Conservation (phyloP, 2,797 vertebrate species). For the Darevskia mixta region DNA sequence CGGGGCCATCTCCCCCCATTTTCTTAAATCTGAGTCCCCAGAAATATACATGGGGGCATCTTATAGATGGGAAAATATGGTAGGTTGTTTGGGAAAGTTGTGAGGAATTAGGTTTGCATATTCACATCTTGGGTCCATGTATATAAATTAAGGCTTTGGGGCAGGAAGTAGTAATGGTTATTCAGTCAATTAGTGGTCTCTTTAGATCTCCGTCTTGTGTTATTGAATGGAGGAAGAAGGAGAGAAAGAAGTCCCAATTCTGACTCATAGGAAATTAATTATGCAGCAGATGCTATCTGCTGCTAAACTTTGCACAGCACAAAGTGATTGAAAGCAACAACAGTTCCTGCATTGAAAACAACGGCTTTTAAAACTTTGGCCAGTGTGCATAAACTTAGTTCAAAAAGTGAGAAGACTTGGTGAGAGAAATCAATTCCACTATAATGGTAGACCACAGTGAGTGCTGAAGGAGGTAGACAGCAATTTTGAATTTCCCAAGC, state of each 20-base stretch:
- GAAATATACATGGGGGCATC: too few relatives aligned
- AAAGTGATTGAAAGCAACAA: not conserved
- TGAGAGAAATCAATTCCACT: not conserved
- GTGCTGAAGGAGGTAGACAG: not conserved
- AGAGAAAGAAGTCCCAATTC: not conserved
- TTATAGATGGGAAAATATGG: too few relatives aligned
- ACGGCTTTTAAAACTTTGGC: not conserved
- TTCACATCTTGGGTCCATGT: not conserved
- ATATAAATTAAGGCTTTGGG: not conserved
- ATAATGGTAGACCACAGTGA: not conserved
- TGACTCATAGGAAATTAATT: conserved; percentile 23
- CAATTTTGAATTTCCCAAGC: not conserved
- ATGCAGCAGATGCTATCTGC: not conserved
- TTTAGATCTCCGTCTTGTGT: not conserved
- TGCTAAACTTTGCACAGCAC: not conserved
- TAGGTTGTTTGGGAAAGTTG: not conserved
- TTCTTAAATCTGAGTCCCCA: too few relatives aligned
- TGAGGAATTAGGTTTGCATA: not conserved
- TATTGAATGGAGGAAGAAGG: not conserved
- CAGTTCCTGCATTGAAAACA: conserved; percentile 1
- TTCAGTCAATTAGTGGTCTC: not conserved
- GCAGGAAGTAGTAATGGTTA: not conserved
- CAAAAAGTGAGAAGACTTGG: not conserved
- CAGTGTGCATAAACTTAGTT: not conserved
- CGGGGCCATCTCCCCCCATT: too few relatives aligned